These are phyloP conservation scores for Penaeus japonicus DNA, from an alignment of 1,140 invertebrate genomes.

Conservation along the genomic window DNA sequence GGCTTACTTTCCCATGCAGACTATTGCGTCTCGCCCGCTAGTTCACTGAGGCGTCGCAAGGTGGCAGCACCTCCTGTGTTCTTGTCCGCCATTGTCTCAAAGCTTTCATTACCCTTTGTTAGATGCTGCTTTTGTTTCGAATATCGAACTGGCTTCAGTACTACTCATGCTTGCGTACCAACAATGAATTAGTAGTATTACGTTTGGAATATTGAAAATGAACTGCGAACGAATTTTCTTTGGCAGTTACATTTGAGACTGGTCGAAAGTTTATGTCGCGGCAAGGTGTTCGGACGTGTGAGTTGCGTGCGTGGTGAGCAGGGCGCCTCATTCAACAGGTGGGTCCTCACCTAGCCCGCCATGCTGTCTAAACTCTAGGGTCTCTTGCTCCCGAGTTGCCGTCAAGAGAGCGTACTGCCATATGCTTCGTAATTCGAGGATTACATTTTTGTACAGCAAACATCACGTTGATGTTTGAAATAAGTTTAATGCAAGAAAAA, in stretches of 20 bases:
- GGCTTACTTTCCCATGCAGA: conserved; percentile 46
- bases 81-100: not conserved
- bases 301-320: conserved; percentile 12
- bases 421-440: too few species aligned
- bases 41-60: conserved; percentile 33
- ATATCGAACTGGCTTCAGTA: too few species aligned
- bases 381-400: too few species aligned
- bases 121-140: too few species aligned
- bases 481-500: not conserved
- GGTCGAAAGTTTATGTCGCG: not conserved
- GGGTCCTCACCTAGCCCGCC: not conserved
- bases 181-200: too few species aligned
- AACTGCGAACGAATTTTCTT: too few species aligned
- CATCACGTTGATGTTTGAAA: too few species aligned
- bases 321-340: conserved; percentile 42
- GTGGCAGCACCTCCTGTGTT: conserved; percentile 46
- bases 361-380: not conserved
- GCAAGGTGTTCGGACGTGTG: not conserved
- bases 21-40: conserved; percentile 37
- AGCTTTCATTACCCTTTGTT: not conserved
- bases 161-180: too few species aligned
- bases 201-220: too few species aligned
- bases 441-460: too few species aligned
- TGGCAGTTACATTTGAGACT: too few species aligned
- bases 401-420: too few species aligned